Evolutionary conservation across 2,797 vertebrate species (phyloP).

Genomic region (Catostomus latipinnis): DNA sequence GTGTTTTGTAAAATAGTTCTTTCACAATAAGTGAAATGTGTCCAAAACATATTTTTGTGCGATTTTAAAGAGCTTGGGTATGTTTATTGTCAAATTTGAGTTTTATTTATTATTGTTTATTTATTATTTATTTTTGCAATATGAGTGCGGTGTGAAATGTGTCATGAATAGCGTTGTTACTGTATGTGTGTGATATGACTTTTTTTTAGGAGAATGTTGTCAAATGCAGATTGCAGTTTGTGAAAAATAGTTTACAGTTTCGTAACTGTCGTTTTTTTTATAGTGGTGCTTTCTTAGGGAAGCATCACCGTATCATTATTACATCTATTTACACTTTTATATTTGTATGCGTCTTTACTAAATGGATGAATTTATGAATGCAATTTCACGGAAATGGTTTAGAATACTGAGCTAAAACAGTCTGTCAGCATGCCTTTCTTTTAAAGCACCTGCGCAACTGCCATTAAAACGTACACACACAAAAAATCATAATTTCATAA

Average conservation of each 20-base stretch:
- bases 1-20: background rate
- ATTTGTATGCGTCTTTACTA: too few relatives aligned
- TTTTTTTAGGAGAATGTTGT: background rate
- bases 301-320: too few relatives aligned
- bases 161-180: background rate
- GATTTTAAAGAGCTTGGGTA: background rate
- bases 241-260: background rate
- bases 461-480: too few relatives aligned
- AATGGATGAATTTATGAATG: too few relatives aligned
- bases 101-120: background rate
- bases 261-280: background rate
- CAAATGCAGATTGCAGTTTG: background rate
- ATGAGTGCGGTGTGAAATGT: background rate
- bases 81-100: constrained; percentile 3
- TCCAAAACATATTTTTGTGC: background rate
- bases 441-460: too few relatives aligned
- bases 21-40: constrained; percentile 35
- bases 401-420: too few relatives aligned
- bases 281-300: too few relatives aligned
- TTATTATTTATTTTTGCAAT: background rate
- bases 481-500: too few relatives aligned
- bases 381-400: too few relatives aligned
- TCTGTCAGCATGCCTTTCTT: too few relatives aligned
- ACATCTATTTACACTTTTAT: too few relatives aligned
- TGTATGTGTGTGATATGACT: background rate